phyloP scores from a whole-genome alignment of 2,888 invertebrate genomes.

The Orchesellides sinensis region DNA sequence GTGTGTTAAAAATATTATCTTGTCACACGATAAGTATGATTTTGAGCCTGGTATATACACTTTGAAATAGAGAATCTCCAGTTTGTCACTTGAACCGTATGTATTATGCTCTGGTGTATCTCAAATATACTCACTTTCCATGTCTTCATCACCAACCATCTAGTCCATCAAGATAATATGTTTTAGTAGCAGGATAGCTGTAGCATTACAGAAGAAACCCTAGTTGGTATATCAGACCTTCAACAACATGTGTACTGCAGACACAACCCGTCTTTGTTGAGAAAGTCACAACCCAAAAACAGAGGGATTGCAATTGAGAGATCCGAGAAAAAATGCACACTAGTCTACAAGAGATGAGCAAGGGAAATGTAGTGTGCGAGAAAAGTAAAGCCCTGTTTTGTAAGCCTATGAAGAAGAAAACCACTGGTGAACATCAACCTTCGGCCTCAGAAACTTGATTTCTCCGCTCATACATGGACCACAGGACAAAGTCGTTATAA shows the following conservation, averaged over 20 bases:
- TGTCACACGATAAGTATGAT: not conserved
- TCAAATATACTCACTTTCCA: not conserved
- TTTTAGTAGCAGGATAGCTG: not conserved
- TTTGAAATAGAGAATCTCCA: not conserved
- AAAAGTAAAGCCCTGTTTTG: not conserved
- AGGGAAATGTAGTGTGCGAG: not conserved
- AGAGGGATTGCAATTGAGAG: not conserved
- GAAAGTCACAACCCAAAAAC: slow-evolving; percentile 13
- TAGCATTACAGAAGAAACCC: not conserved
- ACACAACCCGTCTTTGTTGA: slow-evolving; percentile 16
- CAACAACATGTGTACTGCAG: not conserved
- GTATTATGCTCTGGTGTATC: not conserved
- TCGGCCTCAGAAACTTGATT: slow-evolving; percentile 46
- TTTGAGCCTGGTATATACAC: not conserved
- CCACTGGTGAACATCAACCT: slow-evolving; percentile 10
- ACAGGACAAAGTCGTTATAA: not conserved
- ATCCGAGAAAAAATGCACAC: not conserved
- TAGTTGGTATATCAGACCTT: not conserved
- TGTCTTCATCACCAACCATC: slow-evolving; percentile 19
- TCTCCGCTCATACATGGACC: not conserved
- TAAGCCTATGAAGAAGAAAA: not conserved
- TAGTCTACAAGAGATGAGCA: not conserved
- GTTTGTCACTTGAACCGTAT: slow-evolving; percentile 13
- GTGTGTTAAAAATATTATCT: slow-evolving; percentile 1
- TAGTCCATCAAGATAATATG: slow-evolving; percentile 39